Evolutionary conservation across 1,140 invertebrate genomes (phyloP).

Genomic region (Meteorus sp.): DNA sequence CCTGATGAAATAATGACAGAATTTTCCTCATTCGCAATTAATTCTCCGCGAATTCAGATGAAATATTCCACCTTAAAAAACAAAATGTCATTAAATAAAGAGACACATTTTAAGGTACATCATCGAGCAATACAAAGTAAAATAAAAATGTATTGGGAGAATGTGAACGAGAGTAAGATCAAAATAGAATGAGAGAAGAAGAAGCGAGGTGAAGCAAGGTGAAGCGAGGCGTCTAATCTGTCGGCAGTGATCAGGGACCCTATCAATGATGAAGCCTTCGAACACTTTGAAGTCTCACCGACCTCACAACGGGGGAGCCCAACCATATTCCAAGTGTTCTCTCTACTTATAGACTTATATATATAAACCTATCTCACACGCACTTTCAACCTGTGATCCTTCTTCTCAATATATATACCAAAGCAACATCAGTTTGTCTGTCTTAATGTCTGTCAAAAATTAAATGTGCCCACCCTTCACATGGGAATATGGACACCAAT

Average conservation of each 20-base stretch:
- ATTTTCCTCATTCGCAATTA: no score
- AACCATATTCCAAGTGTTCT: constrained; percentile 20
- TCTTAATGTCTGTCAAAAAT: constrained; percentile 48
- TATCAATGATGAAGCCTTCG: constrained; percentile 59
- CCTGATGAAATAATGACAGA: no score
- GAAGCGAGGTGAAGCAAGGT: constrained; percentile 29
- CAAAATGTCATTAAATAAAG: no score
- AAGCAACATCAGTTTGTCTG: constrained; percentile 34
- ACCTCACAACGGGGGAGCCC: constrained; percentile 47
- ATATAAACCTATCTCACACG: constrained; percentile 21
- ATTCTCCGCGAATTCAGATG: no score
- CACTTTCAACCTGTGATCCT: background rate
- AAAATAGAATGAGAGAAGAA: constrained; percentile 32
- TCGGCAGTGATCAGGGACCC: constrained; percentile 55
- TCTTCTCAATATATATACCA: constrained; percentile 5
- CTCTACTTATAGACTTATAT: no score
- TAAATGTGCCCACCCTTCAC: constrained; percentile 32
- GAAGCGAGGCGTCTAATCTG: constrained; percentile 51
- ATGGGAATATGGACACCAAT: constrained; percentile 28
- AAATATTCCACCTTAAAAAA: no score
- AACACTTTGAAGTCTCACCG: constrained; percentile 55
- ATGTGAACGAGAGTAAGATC: background rate
- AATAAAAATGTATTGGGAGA: constrained; percentile 5
- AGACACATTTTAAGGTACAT: no score
- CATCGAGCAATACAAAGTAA: background rate